These are phyloP conservation scores for Microctenopoma lineatum DNA, from an alignment of 2,797 vertebrate genomes.

Conservation along the genomic window DNA sequence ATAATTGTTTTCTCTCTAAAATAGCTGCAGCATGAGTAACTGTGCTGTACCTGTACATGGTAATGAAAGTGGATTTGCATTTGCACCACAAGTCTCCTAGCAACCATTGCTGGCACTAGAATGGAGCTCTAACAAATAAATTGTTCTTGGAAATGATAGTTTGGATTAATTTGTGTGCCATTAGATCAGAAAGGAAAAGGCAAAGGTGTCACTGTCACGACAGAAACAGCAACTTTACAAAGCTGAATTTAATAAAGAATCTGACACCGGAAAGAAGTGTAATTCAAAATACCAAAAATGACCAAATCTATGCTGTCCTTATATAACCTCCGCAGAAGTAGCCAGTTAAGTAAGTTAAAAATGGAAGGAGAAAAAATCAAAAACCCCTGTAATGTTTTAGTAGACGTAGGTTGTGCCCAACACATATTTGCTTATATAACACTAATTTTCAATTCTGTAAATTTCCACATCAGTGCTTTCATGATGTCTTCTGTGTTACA, in stretches of 20 bases:
- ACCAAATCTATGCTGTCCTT: no score
- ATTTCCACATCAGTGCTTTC: no score
- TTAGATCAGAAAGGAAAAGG: constrained; percentile 10
- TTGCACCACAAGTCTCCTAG: constrained; percentile 13
- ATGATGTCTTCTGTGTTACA: no score
- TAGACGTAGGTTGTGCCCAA: no score
- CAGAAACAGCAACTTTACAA: background rate
- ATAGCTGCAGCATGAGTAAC: background rate
- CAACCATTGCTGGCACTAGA: constrained; percentile 16
- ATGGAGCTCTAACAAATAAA: background rate
- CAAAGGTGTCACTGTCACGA: background rate
- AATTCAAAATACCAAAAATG: background rate
- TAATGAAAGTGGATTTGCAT: constrained; percentile 8
- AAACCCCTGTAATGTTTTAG: no score
- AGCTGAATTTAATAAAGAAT: background rate
- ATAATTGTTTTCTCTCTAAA: background rate
- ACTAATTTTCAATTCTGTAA: no score
- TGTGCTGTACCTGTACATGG: background rate
- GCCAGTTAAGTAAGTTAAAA: no score
- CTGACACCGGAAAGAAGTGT: background rate
- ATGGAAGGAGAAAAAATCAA: no score
- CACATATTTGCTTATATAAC: no score
- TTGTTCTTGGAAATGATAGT: constrained; percentile 6
- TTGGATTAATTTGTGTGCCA: constrained; percentile 8
- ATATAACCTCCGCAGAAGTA: no score